Conservation (phyloP, 1,140 invertebrate species). For the Ganaspis sp. region DNA sequence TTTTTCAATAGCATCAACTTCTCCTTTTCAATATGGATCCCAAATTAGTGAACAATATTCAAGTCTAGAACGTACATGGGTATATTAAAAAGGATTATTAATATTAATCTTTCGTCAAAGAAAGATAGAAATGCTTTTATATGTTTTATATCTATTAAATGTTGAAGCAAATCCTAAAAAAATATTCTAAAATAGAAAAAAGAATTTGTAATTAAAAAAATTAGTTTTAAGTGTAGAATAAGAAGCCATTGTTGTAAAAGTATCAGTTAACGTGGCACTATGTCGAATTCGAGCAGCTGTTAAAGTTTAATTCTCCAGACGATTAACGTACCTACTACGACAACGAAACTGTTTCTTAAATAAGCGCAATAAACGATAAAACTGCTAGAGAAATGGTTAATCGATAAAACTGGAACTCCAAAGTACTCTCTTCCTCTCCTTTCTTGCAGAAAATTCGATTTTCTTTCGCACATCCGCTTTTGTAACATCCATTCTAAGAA, state of each 20-base stretch:
- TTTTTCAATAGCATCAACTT: too few relatives aligned
- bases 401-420: neutral
- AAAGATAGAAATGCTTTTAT: too few relatives aligned
- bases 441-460: neutral
- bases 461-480: constrained; percentile 2
- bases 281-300: neutral
- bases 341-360: neutral
- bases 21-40: too few relatives aligned
- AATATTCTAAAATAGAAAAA: neutral
- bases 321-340: neutral
- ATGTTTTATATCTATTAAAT: too few relatives aligned
- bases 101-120: too few relatives aligned
- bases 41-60: too few relatives aligned
- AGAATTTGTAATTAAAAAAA: neutral
- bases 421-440: neutral
- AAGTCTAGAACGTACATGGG: too few relatives aligned
- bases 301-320: constrained; percentile 15
- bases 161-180: too few relatives aligned
- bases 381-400: neutral
- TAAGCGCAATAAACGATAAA: neutral
- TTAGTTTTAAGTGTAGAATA: neutral
- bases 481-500: neutral
- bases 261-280: neutral
- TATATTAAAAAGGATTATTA: too few relatives aligned
- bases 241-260: neutral